Percentiles rank a stretch among this genome's conserved stretches.
phyloP scores from a whole-genome alignment of 2,797 vertebrate species.

The Coregonus sp. region DNA sequence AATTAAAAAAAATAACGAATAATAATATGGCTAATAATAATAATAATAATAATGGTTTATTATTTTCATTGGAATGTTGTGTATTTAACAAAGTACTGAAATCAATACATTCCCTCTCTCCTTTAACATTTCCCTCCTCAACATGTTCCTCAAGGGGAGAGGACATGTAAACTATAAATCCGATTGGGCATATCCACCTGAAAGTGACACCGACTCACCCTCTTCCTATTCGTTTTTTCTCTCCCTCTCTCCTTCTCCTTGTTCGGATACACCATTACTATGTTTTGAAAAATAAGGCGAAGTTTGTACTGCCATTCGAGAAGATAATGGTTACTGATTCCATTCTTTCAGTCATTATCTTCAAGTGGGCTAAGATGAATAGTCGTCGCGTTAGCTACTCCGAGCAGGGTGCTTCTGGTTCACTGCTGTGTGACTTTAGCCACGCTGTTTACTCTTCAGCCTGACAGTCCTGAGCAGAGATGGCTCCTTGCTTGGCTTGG shows the following conservation, averaged over 20 bases:
- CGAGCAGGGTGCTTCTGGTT: constrained; percentile 60
- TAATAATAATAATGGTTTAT: constrained; percentile 12
- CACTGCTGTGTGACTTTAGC: constrained; percentile 74
- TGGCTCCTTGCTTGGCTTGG: constrained; percentile 4
- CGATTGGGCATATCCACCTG: constrained; percentile 40
- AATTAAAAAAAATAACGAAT: neutral
- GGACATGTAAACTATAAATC: constrained; percentile 26
- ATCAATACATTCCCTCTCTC: constrained; percentile 30
- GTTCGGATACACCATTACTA: constrained; percentile 53
- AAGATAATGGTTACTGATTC: constrained; percentile 85
- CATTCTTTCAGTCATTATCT: constrained; percentile 87
- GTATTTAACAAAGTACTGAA: constrained; percentile 3
- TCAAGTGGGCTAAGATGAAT: constrained; percentile 61
- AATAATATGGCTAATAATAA: neutral
- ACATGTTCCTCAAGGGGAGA: constrained; percentile 23
- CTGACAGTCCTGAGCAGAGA: constrained; percentile 62
- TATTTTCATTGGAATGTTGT: neutral
- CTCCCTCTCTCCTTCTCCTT: neutral
- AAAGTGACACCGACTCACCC: constrained; percentile 39
- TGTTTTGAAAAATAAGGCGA: constrained; percentile 81
- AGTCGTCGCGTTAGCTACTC: constrained; percentile 60
- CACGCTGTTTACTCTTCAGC: constrained; percentile 71
- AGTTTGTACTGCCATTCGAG: constrained; percentile 80
- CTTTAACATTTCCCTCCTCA: constrained; percentile 14
- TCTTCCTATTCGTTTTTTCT: neutral